Base-by-base conservation (phyloP, 2,888 invertebrate species). In the Crocallis elinguaria region DNA sequence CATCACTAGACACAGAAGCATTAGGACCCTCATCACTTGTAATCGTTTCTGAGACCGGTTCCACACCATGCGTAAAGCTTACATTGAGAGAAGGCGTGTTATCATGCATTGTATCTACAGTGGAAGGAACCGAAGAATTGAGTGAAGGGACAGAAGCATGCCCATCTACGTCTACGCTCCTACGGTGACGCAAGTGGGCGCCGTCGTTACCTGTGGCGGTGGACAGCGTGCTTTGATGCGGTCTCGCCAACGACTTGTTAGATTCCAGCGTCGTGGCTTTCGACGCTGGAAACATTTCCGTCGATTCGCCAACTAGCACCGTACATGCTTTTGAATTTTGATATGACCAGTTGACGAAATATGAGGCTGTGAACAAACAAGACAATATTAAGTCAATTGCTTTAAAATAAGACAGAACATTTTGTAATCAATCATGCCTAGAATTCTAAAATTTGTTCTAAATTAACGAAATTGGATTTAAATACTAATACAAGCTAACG, bases 331-430 rank as follows among this genome's bases (percentile, higher is more conserved):
- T 96, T 66, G 96, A 93, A 74, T 94, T 95, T 86, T 95, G 95
- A 92, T 96, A 95, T 84, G 96, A 95, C 95, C 96, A 96, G 87
- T 95, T 96, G 74, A 96, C 93, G 72, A 96, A 93, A 88, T 96
- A 96, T 73, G 96, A 95, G 64, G 95, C 96, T 96, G 93, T 67
- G 67, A 69, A 79, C 69, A 82, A 78, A 62, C 41, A 23, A 54
- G 7, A 14, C 43, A 27, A 13, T 19, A 13, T 25, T 33, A 7
- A 25, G 38, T 33, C 14, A 7, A 21, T 13, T 12, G 6, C 25
- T 1, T 12, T 37, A 11, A 8, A 35, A 41, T 5, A 44, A 36
- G 19, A 43, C 13, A 29, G 21, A 57, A 11, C 17, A 16, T 11
- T 32, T 37, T 19, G 2, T 35, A 29, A 44, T 51, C 44, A 39